Conservation (phyloP, 2,888 invertebrate species). For the Stenodema calcarata region DNA sequence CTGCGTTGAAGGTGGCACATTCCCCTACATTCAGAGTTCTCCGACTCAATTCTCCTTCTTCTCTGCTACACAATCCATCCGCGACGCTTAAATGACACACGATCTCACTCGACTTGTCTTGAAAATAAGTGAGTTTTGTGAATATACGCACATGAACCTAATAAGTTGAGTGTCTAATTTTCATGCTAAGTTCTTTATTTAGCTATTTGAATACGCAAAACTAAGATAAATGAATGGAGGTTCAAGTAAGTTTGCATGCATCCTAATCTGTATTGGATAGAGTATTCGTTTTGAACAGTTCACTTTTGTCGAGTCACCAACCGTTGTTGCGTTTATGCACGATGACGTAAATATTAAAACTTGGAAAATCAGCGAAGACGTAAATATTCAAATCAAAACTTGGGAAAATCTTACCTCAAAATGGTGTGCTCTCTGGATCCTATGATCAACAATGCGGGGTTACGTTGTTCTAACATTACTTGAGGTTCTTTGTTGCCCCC, state of each 20-base stretch:
- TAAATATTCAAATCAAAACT: too few relatives aligned
- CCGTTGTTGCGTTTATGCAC: not conserved
- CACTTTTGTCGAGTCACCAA: not conserved
- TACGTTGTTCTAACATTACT: too few relatives aligned
- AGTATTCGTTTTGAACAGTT: not conserved
- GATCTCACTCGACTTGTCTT: slow-evolving; percentile 49
- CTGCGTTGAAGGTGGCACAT: slow-evolving; percentile 37
- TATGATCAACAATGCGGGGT: too few relatives aligned
- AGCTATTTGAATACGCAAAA: not conserved
- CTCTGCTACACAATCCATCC: slow-evolving; percentile 51
- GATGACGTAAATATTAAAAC: too few relatives aligned
- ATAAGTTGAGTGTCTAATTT: slow-evolving; percentile 37
- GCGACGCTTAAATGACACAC: slow-evolving; percentile 46
- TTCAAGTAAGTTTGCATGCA: slow-evolving; percentile 34
- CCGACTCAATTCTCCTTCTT: slow-evolving; percentile 49
- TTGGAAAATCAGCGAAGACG: too few relatives aligned
- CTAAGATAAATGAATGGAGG: not conserved
- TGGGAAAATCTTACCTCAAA: too few relatives aligned
- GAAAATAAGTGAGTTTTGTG: slow-evolving; percentile 49
- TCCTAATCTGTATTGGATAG: not conserved
- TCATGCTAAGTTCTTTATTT: slow-evolving; percentile 11
- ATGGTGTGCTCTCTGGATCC: too few relatives aligned
- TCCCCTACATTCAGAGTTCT: slow-evolving; percentile 39
- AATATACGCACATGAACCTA: slow-evolving; percentile 41
- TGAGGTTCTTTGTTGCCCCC: too few relatives aligned